Evolutionary conservation across 30 jellyfish, hydroid and myxozoan genomes (phyloP).

Genomic region (Hydra vulgaris): DNA sequence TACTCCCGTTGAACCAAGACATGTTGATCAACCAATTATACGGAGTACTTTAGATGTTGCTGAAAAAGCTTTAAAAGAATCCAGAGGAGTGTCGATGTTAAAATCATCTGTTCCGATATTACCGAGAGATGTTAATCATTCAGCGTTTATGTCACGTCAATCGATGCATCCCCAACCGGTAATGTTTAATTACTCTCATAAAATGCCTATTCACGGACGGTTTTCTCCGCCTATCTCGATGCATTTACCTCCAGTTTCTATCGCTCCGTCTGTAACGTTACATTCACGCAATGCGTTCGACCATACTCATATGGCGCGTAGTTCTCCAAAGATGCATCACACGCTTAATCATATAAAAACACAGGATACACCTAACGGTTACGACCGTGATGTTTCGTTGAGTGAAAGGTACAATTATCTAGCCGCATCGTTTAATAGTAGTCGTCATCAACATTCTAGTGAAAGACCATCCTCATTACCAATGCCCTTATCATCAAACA

Average conservation of each 20-base stretch:
- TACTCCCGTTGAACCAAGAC: neutral
- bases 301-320: neutral
- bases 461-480: conserved; percentile 20
- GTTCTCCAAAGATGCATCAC: conserved; percentile 4
- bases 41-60: conserved; percentile 28
- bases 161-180: neutral
- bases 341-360: neutral
- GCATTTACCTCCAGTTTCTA: neutral
- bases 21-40: neutral
- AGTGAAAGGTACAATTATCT: conserved; percentile 7
- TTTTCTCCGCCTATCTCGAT: neutral
- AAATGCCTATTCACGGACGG: neutral
- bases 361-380: neutral
- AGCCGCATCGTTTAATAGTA: neutral
- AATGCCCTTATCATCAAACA: conserved; percentile 1
- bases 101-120: conserved; percentile 13
- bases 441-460: neutral
- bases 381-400: neutral
- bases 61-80: conserved; percentile 14
- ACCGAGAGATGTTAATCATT: conserved; percentile 22
- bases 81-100: neutral
- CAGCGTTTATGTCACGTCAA: conserved; percentile 14
- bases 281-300: neutral
- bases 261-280: neutral
- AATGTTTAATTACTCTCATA: neutral